Conservation (phyloP, 1,140 invertebrate species). For the Eriosoma lanigerum region DNA sequence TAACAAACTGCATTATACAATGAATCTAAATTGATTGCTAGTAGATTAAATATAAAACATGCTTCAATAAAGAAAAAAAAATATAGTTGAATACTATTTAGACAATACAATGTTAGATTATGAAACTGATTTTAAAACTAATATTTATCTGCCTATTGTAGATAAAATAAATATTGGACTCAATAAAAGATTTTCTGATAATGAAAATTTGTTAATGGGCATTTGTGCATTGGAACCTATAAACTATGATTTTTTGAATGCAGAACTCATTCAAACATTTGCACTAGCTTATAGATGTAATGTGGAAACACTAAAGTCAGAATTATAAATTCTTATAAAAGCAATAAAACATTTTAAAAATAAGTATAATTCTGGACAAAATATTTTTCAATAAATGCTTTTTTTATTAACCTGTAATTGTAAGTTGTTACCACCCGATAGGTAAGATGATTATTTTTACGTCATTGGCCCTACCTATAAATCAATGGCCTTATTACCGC, state of each 20-base stretch:
- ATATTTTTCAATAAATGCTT: not conserved
- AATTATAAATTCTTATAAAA: not conserved
- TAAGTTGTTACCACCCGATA: too few relatives aligned
- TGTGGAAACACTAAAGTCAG: not conserved
- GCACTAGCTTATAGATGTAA: constrained; percentile 1
- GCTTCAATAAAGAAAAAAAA: not conserved
- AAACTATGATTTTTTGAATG: not conserved
- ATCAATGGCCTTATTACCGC: too few relatives aligned
- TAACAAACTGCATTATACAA: too few relatives aligned
- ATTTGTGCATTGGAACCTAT: not conserved
- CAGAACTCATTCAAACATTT: not conserved
- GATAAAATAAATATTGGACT: constrained; percentile 2
- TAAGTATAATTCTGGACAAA: not conserved
- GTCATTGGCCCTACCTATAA: too few relatives aligned
- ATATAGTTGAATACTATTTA: not conserved
- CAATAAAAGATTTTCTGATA: not conserved
- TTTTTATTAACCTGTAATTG: too few relatives aligned
- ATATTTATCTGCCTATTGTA: constrained; percentile 4
- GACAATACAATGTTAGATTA: not conserved
- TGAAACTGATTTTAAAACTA: not conserved
- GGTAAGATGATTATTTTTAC: too few relatives aligned
- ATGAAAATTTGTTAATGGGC: constrained; percentile 6
- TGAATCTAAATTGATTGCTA: too few relatives aligned
- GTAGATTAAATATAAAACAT: too few relatives aligned
- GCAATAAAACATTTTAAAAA: not conserved